A percentile compares a stretch with the other conserved stretches of the same genome.
Conservation (phyloP, 30 jellyfish, hydroid and myxozoan species). For the Clytia hemisphaerica region DNA sequence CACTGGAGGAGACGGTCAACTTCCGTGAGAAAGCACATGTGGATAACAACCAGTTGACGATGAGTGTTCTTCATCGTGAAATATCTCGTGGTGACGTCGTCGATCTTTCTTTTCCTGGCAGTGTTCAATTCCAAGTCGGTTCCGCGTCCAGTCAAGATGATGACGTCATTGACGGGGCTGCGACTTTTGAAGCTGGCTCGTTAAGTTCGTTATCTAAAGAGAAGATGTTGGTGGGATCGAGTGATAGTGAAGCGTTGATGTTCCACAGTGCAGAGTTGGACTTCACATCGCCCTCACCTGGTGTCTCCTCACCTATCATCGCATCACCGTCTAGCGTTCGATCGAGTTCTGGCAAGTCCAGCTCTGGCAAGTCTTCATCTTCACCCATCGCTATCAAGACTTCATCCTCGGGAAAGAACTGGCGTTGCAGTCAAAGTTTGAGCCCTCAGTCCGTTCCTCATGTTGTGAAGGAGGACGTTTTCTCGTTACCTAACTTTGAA, state of each 20-base stretch:
- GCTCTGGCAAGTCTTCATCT: constrained; percentile 35
- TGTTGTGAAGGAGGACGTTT: neutral
- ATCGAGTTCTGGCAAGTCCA: constrained; percentile 36
- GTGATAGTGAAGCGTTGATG: constrained; percentile 33
- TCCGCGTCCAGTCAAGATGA: constrained; percentile 47
- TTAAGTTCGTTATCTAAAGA: constrained; percentile 25
- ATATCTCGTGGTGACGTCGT: constrained; percentile 63
- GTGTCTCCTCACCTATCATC: constrained; percentile 12
- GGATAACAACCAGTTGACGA: constrained; percentile 51
- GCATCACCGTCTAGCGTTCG: too few species aligned
- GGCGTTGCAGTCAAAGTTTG: neutral
- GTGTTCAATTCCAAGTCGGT: constrained; percentile 26
- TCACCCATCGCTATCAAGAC: constrained; percentile 14
- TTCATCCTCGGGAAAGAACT: neutral
- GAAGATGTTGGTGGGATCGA: constrained; percentile 6
- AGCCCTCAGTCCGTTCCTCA: neutral
- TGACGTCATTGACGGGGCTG: constrained; percentile 32
- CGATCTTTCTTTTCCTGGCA: constrained; percentile 29
- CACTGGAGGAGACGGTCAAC: constrained; percentile 50
- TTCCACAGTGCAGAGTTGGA: constrained; percentile 40
- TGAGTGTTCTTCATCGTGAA: constrained; percentile 78
- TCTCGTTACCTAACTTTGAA: constrained; percentile 5
- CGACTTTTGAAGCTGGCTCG: constrained; percentile 73
- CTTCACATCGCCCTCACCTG: neutral
- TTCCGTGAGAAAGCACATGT: constrained; percentile 42